Evolutionary conservation across 1,140 invertebrate genomes (phyloP), one percentile per base, ranked within the genome.

Genomic region (Drosophila kohkoa): DNA sequence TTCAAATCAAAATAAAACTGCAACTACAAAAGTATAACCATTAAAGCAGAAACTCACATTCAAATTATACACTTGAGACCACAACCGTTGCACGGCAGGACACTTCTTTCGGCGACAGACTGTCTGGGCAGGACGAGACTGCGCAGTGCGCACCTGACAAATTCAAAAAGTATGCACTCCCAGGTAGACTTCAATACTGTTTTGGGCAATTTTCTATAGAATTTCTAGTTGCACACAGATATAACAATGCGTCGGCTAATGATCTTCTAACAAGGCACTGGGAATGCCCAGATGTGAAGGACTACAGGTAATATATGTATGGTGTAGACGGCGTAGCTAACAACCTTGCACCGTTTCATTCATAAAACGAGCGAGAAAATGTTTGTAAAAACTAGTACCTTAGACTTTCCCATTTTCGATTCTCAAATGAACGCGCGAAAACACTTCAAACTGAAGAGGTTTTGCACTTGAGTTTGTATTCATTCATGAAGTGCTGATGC

Each of bases 401-500:
- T 8, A 4, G 30, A 59, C 20, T 32, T 10, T 35, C 43, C 32
- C 6, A 46, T 7, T 38, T 49, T 41, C 11, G 30, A 41, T 2
- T 62, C 6, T 32, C 49, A 25, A 60, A 15, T 38, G 43, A 66
- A 15, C 46, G 55, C 48, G 55, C 10, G 67, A 63, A 81, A 78
- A 82, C 86, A 90, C 86, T 90, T 90, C 67, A 90, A 81, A 86
- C 66, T 90, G 77, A 90, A 90, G 87, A 90, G 86, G 77, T 78
- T 82, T 77, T 74, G 68, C 83, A 82, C 73, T 82, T 72, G 69
- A 75, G 73, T 79, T 63, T 72, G 62, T 48, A 81, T 90, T 90
- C 87, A 90, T 90, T 90, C 86, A 90, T 90, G 64, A 90, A 90
- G 72, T 79, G 82, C 72, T 67, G 66, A 58, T 38, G 65, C 71